A percentile compares a stretch with the other conserved stretches of the same genome.
phyloP scores from a whole-genome alignment of 2,888 invertebrate species.

The Schizotus pectinicornis region DNA sequence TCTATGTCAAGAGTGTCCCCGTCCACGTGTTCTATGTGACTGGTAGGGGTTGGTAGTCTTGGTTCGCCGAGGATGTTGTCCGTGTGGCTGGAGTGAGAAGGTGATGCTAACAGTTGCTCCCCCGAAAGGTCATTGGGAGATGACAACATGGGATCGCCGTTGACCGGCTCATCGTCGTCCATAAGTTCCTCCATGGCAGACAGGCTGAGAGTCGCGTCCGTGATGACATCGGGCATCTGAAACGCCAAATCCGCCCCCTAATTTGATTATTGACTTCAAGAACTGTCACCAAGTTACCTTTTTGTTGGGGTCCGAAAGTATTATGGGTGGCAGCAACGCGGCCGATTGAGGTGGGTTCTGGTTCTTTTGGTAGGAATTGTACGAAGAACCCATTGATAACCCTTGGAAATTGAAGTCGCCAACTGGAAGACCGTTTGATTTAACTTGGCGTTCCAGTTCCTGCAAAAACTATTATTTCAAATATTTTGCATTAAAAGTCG shows the following conservation, averaged over 20 bases:
- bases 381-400: conserved; percentile 53
- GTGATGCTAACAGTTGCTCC: conserved; percentile 66
- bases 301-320: conserved; percentile 56
- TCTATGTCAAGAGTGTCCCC: conserved; percentile 64
- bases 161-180: conserved; percentile 58
- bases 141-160: conserved; percentile 67
- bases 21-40: conserved; percentile 58
- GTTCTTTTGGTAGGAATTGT: conserved; percentile 48
- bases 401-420: conserved; percentile 67
- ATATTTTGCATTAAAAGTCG: conserved; percentile 1
- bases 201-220: conserved; percentile 61
- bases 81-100: conserved; percentile 64
- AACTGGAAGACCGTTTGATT: conserved; percentile 74
- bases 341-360: conserved; percentile 40
- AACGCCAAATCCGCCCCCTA: conserved; percentile 35
- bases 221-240: conserved; percentile 65
- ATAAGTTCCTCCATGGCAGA: conserved; percentile 69
- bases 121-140: conserved; percentile 63
- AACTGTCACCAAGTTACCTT: conserved; percentile 49
- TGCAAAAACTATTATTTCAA: conserved; percentile 50
- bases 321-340: conserved; percentile 49
- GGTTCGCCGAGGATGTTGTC: conserved; percentile 67
- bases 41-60: conserved; percentile 57
- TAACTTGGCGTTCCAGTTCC: conserved; percentile 80
- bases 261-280: not conserved